Percentiles rank a stretch among this genome's conserved stretches.
Evolutionary conservation across 1,140 invertebrate species (phyloP).

Genomic region (Conopomorpha cramerella): DNA sequence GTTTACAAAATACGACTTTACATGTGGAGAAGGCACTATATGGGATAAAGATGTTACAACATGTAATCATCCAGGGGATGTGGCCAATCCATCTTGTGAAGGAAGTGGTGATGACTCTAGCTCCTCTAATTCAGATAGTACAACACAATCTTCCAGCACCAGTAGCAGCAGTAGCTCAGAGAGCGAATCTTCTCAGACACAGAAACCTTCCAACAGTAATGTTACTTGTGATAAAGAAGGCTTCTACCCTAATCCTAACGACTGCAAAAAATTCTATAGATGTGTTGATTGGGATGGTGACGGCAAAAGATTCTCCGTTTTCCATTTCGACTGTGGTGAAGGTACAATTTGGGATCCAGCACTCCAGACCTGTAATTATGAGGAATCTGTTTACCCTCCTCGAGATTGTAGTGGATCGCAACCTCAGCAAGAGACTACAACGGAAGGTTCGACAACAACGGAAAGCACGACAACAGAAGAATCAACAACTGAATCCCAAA

Average conservation of each 20-base stretch:
- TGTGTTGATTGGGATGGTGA: constrained; percentile 71
- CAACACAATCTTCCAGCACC: not conserved
- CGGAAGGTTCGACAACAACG: constrained; percentile 10
- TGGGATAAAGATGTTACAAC: constrained; percentile 62
- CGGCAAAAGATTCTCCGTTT: constrained; percentile 63
- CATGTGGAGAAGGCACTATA: constrained; percentile 64
- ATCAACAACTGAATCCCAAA: constrained; percentile 9
- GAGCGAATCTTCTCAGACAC: constrained; percentile 8
- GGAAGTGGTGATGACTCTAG: constrained; percentile 6
- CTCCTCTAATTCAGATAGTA: constrained; percentile 1
- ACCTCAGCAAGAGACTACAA: constrained; percentile 22
- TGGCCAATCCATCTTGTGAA: constrained; percentile 31
- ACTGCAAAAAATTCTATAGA: constrained; percentile 74
- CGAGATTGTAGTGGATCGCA: constrained; percentile 33
- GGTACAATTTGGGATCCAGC: constrained; percentile 67
- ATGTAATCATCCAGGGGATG: constrained; percentile 55
- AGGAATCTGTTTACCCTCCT: constrained; percentile 50
- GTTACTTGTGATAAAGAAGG: constrained; percentile 60
- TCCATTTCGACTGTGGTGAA: constrained; percentile 65
- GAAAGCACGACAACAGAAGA: constrained; percentile 18
- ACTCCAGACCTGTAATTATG: constrained; percentile 59
- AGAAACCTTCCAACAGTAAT: constrained; percentile 21
- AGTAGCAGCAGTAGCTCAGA: not conserved
- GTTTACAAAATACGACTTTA: constrained; percentile 63
- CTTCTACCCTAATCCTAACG: constrained; percentile 67